phyloP scores from a whole-genome alignment of 2,113 vertebrate species.

The Osmerus eperlanus region DNA sequence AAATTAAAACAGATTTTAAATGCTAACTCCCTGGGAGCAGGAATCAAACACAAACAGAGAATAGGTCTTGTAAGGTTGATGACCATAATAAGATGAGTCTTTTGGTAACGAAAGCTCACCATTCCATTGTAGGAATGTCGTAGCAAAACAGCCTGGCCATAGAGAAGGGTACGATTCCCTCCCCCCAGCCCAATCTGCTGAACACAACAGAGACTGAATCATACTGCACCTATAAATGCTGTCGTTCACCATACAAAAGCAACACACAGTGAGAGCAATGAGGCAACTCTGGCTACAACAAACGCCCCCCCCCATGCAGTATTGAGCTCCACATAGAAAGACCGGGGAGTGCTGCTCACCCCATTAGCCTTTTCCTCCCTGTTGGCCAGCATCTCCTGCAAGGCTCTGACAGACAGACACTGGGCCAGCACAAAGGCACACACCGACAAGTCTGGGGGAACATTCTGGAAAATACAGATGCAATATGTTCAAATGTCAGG shows the following conservation, averaged over 20 bases:
- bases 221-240: not conserved
- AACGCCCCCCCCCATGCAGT: too few species aligned
- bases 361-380: conserved; percentile 43
- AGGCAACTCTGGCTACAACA: too few species aligned
- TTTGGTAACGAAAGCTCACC: conserved; percentile 69
- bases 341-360: conserved; percentile 37
- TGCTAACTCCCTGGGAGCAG: not conserved
- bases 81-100: too few species aligned
- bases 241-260: too few species aligned
- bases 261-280: too few species aligned
- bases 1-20: conserved; percentile 1
- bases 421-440: conserved; percentile 70
- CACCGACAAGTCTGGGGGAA: conserved; percentile 70
- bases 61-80: too few species aligned
- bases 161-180: conserved; percentile 86
- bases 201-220: not conserved
- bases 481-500: too few species aligned
- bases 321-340: not conserved
- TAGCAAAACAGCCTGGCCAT: conserved; percentile 88
- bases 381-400: conserved; percentile 70
- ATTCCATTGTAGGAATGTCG: conserved; percentile 90
- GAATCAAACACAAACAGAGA: not conserved
- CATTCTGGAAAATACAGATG: conserved; percentile 59
- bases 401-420: conserved; percentile 73
- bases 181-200: conserved; percentile 79